A percentile compares a stretch with the other conserved stretches of the same genome.
Evolutionary conservation across 2,797 vertebrate genomes (phyloP).

Genomic region (Rhyacichthys aspro): DNA sequence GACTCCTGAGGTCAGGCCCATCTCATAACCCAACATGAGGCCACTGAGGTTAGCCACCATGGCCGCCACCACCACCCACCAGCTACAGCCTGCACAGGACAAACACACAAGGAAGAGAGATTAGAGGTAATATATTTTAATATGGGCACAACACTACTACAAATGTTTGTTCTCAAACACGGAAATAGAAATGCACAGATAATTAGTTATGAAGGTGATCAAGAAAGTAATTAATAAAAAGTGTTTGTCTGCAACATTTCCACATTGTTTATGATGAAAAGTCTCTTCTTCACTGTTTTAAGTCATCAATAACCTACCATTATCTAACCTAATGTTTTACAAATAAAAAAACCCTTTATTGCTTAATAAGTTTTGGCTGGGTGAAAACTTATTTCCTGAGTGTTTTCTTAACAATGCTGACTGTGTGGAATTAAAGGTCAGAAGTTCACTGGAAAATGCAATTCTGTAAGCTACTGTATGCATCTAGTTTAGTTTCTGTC

Average conservation of each 20-base stretch:
- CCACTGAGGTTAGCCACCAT: slow-evolving; percentile 89
- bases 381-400: slow-evolving; percentile 7
- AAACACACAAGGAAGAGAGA: slow-evolving; percentile 6
- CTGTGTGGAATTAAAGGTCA: slow-evolving; percentile 34
- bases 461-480: slow-evolving; percentile 5
- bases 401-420: slow-evolving; percentile 37
- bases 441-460: slow-evolving; percentile 48
- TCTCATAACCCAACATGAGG: slow-evolving; percentile 93
- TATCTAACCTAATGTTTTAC: neutral
- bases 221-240: too few relatives aligned
- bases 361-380: neutral
- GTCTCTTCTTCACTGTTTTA: too few relatives aligned
- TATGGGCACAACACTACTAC: too few relatives aligned
- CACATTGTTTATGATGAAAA: too few relatives aligned
- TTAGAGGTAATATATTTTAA: too few relatives aligned
- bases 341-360: neutral
- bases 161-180: too few relatives aligned
- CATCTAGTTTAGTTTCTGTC: too few relatives aligned
- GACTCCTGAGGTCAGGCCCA: slow-evolving; percentile 92
- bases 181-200: too few relatives aligned
- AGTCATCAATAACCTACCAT: neutral
- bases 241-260: too few relatives aligned
- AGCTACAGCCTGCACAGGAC: slow-evolving; percentile 81
- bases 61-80: slow-evolving; percentile 85
- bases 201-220: too few relatives aligned